A percentile compares a stretch with the other conserved stretches of the same genome.
Evolutionary conservation across 2,113 vertebrate genomes (phyloP).

Genomic region (Microcebus murinus): DNA sequence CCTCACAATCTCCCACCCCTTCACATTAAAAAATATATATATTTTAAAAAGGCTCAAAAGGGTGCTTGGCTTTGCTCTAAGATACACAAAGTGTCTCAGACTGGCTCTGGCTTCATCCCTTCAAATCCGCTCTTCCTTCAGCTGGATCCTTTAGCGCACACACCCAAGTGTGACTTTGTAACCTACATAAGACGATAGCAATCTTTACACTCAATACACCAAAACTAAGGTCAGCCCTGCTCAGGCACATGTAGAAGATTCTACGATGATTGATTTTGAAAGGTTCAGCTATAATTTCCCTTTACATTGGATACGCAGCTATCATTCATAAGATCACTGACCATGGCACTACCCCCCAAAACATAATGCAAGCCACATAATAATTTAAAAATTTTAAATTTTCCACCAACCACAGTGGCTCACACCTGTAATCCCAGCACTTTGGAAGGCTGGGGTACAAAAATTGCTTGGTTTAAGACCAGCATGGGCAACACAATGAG

Average conservation of each 20-base stretch:
- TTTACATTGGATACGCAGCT: not conserved
- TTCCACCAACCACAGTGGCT: too few species aligned
- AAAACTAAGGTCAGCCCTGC: not conserved
- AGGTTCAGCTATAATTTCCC: not conserved
- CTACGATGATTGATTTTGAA: not conserved
- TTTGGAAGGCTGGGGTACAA: too few species aligned
- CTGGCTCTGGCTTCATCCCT: not conserved
- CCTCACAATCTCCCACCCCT: too few species aligned
- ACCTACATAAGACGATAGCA: not conserved
- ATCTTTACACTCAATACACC: not conserved
- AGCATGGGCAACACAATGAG: too few species aligned
- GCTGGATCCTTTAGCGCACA: not conserved
- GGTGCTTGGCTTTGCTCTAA: not conserved
- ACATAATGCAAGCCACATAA: not conserved
- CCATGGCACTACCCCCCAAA: not conserved
- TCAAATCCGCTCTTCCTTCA: not conserved
- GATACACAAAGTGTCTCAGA: not conserved
- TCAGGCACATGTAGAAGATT: not conserved
- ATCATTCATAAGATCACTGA: not conserved
- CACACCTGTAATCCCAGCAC: too few species aligned
- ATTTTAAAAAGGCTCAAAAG: not conserved
- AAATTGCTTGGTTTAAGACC: too few species aligned
- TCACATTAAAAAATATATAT: too few species aligned
- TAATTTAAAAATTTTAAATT: not conserved
- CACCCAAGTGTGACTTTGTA: not conserved